Conservation (phyloP, 2,797 vertebrate genomes). For the Peromyscus melanophrys region DNA sequence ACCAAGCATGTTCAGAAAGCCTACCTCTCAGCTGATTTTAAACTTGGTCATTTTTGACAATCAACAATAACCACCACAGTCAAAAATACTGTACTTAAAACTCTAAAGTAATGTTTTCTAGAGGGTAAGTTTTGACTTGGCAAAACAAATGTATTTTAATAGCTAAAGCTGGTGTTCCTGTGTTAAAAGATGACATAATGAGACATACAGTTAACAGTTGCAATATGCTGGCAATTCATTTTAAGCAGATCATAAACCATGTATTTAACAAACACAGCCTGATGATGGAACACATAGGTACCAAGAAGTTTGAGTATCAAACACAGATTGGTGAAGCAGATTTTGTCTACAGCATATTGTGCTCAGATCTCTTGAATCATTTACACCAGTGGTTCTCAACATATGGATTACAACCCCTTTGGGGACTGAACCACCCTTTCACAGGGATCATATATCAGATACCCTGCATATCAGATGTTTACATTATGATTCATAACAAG, state of each 20-base stretch:
- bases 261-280: background rate
- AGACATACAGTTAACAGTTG: background rate
- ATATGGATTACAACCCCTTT: background rate
- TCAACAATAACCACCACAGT: background rate
- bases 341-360: constrained; percentile 13
- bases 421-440: background rate
- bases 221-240: background rate
- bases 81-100: background rate
- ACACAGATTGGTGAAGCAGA: constrained; percentile 19
- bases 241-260: background rate
- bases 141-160: background rate
- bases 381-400: background rate
- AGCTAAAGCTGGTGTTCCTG: background rate
- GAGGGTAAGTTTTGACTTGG: background rate
- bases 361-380: constrained; percentile 7
- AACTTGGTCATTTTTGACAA: background rate
- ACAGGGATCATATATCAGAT: background rate
- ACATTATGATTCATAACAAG: background rate
- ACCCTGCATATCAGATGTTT: background rate
- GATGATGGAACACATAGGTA: constrained; percentile 18
- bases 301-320: background rate
- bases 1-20: background rate
- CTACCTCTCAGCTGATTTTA: background rate
- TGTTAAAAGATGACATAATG: background rate
- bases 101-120: background rate